Percentiles rank a stretch among this genome's conserved stretches.
phyloP scores from a whole-genome alignment of 2,888 invertebrate species.

The Panopea generosa region DNA sequence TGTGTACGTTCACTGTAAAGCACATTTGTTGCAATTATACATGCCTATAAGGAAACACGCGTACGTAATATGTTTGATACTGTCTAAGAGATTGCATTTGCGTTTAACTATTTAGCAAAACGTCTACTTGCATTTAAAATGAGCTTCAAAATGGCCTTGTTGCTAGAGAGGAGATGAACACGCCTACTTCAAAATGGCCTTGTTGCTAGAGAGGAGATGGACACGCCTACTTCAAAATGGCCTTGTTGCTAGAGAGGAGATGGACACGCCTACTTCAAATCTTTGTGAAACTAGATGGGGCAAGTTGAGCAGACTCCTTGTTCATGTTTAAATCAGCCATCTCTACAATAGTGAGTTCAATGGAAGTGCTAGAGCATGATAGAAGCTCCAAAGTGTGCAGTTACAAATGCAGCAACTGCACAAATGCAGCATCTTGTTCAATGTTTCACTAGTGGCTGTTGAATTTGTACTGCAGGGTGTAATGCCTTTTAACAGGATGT shows the following conservation, averaged over 20 bases:
- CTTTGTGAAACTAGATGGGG: conserved; percentile 48
- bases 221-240: too few relatives aligned
- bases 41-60: conserved; percentile 41
- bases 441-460: conserved; percentile 31
- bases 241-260: too few relatives aligned
- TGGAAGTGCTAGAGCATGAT: conserved; percentile 11
- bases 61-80: conserved; percentile 50
- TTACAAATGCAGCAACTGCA: conserved; percentile 13
- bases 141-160: conserved; percentile 29
- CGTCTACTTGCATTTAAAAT: conserved; percentile 30
- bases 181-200: too few relatives aligned
- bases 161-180: conserved; percentile 28
- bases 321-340: conserved; percentile 39
- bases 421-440: conserved; percentile 25
- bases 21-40: conserved; percentile 41
- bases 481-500: conserved; percentile 16
- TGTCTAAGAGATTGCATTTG: conserved; percentile 46
- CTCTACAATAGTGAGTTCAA: conserved; percentile 18
- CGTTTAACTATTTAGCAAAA: conserved; percentile 50
- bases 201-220: too few relatives aligned
- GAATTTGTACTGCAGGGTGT: conserved; percentile 31
- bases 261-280: conserved; percentile 29
- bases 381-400: conserved; percentile 20
- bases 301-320: conserved; percentile 38
- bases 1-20: conserved; percentile 48